A percentile compares a stretch with the other conserved stretches of the same genome.
Evolutionary conservation across 2,797 vertebrate species (phyloP).

Genomic region (Tapera naevia): DNA sequence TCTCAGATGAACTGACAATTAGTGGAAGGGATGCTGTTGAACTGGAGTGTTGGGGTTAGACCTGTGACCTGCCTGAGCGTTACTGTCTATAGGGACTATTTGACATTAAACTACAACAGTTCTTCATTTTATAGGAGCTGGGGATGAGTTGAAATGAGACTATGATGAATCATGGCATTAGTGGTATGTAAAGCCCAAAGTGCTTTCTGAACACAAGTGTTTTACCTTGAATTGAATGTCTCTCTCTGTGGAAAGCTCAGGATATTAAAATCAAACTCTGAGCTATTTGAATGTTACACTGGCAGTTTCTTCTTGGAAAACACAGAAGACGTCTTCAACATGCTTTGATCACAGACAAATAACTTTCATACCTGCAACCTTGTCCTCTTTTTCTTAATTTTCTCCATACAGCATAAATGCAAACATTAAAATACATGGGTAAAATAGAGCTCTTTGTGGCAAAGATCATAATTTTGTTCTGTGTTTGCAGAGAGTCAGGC

Average conservation of each 20-base stretch:
- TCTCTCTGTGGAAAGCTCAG: not conserved
- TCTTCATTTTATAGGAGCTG: not conserved
- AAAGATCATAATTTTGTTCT: not conserved
- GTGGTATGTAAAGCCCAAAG: not conserved
- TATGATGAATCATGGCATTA: not conserved
- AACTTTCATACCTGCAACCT: not conserved
- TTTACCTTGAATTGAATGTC: not conserved
- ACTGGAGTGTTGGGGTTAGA: not conserved
- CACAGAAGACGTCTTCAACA: not conserved
- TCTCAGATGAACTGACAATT: not conserved
- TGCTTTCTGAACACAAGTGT: not conserved
- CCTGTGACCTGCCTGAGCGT: not conserved
- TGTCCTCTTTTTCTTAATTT: not conserved
- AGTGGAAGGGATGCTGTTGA: not conserved
- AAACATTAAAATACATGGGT: not conserved
- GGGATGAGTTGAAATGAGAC: not conserved
- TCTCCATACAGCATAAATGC: not conserved
- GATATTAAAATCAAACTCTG: not conserved
- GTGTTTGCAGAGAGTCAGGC: not conserved
- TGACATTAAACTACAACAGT: not conserved
- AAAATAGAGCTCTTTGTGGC: not conserved
- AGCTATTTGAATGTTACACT: not conserved
- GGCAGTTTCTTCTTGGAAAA: constrained; percentile 2
- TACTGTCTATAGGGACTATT: not conserved
- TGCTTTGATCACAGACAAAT: not conserved